These are phyloP conservation scores for Sebastes reedi DNA, from an alignment of 2,797 vertebrate species.

Conservation along the genomic window DNA sequence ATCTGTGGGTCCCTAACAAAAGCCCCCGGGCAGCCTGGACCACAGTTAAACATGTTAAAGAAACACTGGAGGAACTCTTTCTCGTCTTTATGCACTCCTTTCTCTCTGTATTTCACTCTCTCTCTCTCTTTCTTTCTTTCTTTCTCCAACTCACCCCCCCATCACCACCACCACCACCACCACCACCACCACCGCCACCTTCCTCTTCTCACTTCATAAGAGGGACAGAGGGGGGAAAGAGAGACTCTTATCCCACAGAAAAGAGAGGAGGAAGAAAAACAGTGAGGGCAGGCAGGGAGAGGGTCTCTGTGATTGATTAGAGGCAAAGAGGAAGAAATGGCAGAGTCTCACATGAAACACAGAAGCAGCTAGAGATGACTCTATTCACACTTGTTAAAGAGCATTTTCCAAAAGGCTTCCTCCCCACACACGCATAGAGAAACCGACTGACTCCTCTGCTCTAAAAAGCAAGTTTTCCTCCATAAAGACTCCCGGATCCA, in stretches of 20 bases:
- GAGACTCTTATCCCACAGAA: not conserved
- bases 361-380: conserved; percentile 57
- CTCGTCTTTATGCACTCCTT: conserved; percentile 53
- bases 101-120: conserved; percentile 29
- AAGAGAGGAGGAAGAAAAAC: conserved; percentile 40
- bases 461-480: conserved; percentile 40
- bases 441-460: conserved; percentile 10
- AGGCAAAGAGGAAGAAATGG: conserved; percentile 46
- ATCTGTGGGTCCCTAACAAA: conserved; percentile 72
- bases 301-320: conserved; percentile 64
- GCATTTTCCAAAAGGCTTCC: conserved; percentile 43
- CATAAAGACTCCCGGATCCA: conserved; percentile 30
- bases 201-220: conserved; percentile 40
- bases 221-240: not conserved
- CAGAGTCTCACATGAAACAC: conserved; percentile 63
- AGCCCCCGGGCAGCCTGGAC: conserved; percentile 64
- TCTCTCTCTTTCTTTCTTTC: conserved; percentile 7
- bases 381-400: conserved; percentile 63
- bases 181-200: not conserved
- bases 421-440: conserved; percentile 9
- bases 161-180: not conserved
- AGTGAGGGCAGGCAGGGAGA: conserved; percentile 9
- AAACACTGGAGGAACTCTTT: conserved; percentile 67
- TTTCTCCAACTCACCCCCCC: not conserved
- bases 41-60: conserved; percentile 73